Evolutionary conservation across 1,140 invertebrate species (phyloP), one percentile per base, ranked within the genome.

Genomic region (Lanistes nyassanus): DNA sequence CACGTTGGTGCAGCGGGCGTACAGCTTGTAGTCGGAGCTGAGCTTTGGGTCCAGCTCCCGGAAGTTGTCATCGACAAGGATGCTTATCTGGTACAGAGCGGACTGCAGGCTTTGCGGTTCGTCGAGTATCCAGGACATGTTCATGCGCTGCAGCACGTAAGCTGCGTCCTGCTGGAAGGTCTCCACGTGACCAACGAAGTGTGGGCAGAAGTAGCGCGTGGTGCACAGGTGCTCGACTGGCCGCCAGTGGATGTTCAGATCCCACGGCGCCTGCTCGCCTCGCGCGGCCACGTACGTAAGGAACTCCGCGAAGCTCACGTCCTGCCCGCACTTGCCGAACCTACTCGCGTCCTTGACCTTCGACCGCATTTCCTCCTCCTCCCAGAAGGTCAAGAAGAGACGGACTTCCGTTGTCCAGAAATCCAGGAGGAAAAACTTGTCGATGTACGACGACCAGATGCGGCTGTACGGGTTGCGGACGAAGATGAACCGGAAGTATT

Each of bases 231-330:
- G 51, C 51, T 78, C 53, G n/a, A 77, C 76, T 23, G 79, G 79
- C 16, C 64, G 64, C 53, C 76, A 82, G 74, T 82, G 81, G 3
- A 58, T 53, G 65, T 82, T 76, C 21, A 81, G 56, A 1, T 36
- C 26, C 34, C 47, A 51, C 1, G 73, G 42, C 39, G 31, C 51
- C 26, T n/a, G 26, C 29, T 23, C 72, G 47, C 56, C 68, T 7
- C n/a, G 51, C 5, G 37, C 23, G 0, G 64, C 53, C 37, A 76
- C 64, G 53, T 72, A 75, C 13, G 64, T 64, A 19, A 83, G 42
- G 36, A 83, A 81, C 55, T 83, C 81, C 4, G 62, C 55, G 69
- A 83, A 83, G 21, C 76, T 74, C n/a, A 81, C 75, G 60, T 79
- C 81, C 71, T 81, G 73, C 11, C 78, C 76, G 67, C 81, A 83